Conservation (phyloP, 2,113 vertebrate species). For the Thryonomys swinderianus region DNA sequence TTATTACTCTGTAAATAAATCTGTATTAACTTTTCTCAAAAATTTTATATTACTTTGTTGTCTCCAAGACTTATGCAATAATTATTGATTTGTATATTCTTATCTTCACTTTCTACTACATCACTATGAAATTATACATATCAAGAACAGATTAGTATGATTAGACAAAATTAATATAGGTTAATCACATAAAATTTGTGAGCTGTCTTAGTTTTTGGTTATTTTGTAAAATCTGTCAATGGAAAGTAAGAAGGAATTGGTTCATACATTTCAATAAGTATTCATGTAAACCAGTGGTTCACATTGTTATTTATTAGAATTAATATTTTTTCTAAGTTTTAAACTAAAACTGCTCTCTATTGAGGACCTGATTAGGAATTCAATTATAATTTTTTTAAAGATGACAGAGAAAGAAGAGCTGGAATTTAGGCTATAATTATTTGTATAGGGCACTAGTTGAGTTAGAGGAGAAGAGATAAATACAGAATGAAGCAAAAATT, state of each 20-base stretch:
- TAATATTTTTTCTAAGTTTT: background rate
- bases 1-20: background rate
- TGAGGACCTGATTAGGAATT: constrained; percentile 53
- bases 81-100: constrained; percentile 27
- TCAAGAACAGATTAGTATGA: constrained; percentile 5
- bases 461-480: constrained; percentile 20
- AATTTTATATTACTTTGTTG: constrained; percentile 27
- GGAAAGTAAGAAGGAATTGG: constrained; percentile 51
- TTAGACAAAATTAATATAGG: constrained; percentile 31
- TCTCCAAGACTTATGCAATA: background rate
- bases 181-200: constrained; percentile 39
- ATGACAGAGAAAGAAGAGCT: background rate
- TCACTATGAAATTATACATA: background rate
- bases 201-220: constrained; percentile 42
- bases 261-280: constrained; percentile 35
- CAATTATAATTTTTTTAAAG: constrained; percentile 36
- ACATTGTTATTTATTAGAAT: constrained; percentile 39
- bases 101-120: constrained; percentile 47
- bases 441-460: background rate
- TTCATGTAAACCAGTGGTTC: background rate
- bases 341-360: background rate
- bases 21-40: constrained; percentile 6
- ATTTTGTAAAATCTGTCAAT: constrained; percentile 1
- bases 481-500: background rate
- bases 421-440: constrained; percentile 19